Evolutionary conservation across 1,140 invertebrate species (phyloP).

Genomic region (Asbolus verrucosus): DNA sequence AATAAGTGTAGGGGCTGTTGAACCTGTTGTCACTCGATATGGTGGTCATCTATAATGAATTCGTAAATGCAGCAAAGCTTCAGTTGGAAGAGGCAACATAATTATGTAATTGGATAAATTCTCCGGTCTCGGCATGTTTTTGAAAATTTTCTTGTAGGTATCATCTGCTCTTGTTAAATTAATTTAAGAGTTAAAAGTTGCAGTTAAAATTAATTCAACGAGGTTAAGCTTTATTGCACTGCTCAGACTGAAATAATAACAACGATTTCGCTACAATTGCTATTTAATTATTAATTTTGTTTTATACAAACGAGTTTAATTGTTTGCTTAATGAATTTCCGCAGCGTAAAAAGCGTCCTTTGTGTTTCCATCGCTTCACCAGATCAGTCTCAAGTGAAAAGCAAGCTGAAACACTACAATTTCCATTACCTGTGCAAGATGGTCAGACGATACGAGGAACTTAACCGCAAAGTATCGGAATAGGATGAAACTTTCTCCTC

Average conservation of each 20-base stretch:
- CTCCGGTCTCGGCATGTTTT: too few relatives aligned
- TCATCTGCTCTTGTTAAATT: too few relatives aligned
- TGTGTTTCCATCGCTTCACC: neutral
- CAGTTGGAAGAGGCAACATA: too few relatives aligned
- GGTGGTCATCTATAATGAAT: too few relatives aligned
- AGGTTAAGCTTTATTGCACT: too few relatives aligned
- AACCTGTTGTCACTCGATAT: too few relatives aligned
- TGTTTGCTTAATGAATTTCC: neutral
- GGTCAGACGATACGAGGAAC: neutral
- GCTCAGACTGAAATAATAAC: neutral
- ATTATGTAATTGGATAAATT: too few relatives aligned
- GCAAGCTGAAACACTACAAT: neutral
- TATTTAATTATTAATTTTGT: neutral
- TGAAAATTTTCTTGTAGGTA: too few relatives aligned
- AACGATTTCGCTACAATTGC: neutral
- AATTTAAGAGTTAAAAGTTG: too few relatives aligned
- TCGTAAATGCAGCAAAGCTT: too few relatives aligned
- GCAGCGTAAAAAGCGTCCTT: neutral
- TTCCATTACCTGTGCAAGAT: neutral
- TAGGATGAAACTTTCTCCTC: constrained; percentile 12
- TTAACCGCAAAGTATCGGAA: constrained; percentile 18
- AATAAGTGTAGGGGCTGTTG: too few relatives aligned
- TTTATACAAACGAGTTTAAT: neutral
- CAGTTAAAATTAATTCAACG: too few relatives aligned
- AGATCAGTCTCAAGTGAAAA: neutral